phyloP scores from a whole-genome alignment of 2,888 invertebrate species.

The Idaea biselata region DNA sequence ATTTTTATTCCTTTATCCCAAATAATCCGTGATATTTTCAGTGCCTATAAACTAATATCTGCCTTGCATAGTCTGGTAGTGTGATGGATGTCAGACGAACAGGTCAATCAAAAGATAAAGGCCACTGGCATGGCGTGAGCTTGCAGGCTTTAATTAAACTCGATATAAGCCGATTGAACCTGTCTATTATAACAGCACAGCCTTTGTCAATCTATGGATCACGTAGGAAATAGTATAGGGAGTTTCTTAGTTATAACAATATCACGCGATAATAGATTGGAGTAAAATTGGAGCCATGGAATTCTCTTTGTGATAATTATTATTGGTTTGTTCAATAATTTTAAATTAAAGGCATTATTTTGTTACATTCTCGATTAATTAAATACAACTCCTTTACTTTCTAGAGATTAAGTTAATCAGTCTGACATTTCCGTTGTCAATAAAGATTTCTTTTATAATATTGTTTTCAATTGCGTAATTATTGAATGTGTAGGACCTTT shows the following conservation, averaged over 20 bases:
- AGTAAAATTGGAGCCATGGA: too few relatives aligned
- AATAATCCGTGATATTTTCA: too few relatives aligned
- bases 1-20: too few relatives aligned
- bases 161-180: conserved; percentile 66
- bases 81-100: conserved; percentile 29
- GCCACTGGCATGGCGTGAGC: conserved; percentile 50
- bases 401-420: not conserved
- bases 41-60: not conserved
- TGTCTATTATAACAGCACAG: conserved; percentile 33
- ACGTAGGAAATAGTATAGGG: not conserved
- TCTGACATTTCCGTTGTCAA: not conserved
- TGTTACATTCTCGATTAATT: not conserved
- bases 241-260: conserved; percentile 2
- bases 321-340: not conserved
- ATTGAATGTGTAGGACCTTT: not conserved
- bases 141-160: conserved; percentile 65
- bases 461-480: not conserved
- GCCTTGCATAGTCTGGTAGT: conserved; percentile 17
- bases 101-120: conserved; percentile 76
- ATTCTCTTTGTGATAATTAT: not conserved
- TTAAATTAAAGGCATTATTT: not conserved
- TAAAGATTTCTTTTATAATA: not conserved
- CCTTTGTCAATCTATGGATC: not conserved
- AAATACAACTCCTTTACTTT: not conserved
- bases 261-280: too few relatives aligned